Base-by-base conservation (phyloP, 2,888 invertebrate species). In the Zhuqinia jingwanae region DNA sequence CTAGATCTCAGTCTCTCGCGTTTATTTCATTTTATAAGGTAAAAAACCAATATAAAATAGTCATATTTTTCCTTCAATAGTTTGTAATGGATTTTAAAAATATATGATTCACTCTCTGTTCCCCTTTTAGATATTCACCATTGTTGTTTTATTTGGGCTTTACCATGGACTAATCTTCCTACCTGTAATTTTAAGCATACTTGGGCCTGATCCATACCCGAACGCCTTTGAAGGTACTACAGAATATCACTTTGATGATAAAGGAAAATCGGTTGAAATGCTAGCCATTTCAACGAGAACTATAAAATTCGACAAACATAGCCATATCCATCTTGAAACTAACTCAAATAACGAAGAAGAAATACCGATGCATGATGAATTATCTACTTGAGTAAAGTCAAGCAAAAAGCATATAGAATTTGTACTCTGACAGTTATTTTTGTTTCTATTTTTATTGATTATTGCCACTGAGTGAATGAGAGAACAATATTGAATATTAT, bases 61-160 rank as follows among this genome's bases (percentile, higher is more conserved):
- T 42, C n/a, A 11, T 68, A 17, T 68, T 36, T 30, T 42, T 13
- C 13, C 68, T 11, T 8, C 2, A n/a, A 68, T 2, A 8, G n/a
- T 68, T 60, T 17, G 36, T 36, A 36, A n/a, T 53, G 47, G 17
- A 17, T 68, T 36, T 17, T 36, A 8, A 8, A 6, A 36, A 36
- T 6, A 36, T 8, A 36, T 36, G 36, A 36, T 36, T 25, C 13
- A 22, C 22, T 56, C 22, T 30, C n/a, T 22, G 11, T 45, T 47
- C 1, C 22, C 1, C 3, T 70, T 95, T 90, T 93, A 95, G 94
- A 96, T 96, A 92, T 96, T 96, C 92, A 93, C 95, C 58, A 92
- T 96, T 85, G 96, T 96, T 0, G 95, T 96, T 82, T 60, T 95
- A 45, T 96, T 96, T 92, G 96, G 96, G 50, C 92, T 96, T n/a